Conservation (phyloP, 2,888 invertebrate genomes). For the Malthinus flaveolus region DNA sequence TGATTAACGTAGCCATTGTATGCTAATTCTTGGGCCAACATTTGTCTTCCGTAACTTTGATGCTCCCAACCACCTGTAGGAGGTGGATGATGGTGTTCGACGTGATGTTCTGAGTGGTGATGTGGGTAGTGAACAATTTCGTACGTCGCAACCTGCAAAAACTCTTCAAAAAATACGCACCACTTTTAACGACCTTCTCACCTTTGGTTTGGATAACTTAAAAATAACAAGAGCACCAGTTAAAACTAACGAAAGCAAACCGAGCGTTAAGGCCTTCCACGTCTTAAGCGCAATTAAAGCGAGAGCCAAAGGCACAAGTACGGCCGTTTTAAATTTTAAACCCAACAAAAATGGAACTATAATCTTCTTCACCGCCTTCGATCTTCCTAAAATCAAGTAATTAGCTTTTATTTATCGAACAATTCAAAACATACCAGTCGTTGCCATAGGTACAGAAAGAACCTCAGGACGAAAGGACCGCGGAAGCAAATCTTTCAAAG, state of each 20-base stretch:
- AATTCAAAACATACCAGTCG: conserved; percentile 51
- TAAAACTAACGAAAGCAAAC: conserved; percentile 79
- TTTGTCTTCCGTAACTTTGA: conserved; percentile 64
- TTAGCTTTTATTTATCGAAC: not conserved
- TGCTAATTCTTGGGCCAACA: conserved; percentile 62
- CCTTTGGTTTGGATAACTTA: conserved; percentile 85
- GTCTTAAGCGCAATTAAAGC: conserved; percentile 85
- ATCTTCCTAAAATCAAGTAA: conserved; percentile 63
- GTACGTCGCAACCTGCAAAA: conserved; percentile 70
- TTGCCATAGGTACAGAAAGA: conserved; percentile 70
- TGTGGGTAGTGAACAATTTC: conserved; percentile 84
- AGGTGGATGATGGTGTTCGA: conserved; percentile 56
- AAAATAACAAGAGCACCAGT: conserved; percentile 86
- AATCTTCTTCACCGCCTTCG: conserved; percentile 76
- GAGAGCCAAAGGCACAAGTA: conserved; percentile 78
- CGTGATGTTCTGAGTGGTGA: conserved; percentile 69
- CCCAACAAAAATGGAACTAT: conserved; percentile 84
- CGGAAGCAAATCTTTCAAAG: conserved; percentile 64
- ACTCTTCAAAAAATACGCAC: not conserved
- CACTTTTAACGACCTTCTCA: conserved; percentile 33
- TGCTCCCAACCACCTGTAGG: conserved; percentile 56
- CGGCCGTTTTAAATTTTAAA: conserved; percentile 83
- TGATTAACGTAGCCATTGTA: conserved; percentile 52
- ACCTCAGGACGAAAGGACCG: conserved; percentile 69
- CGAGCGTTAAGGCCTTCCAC: conserved; percentile 87